A percentile compares a stretch with the other conserved stretches of the same genome.
Evolutionary conservation across 2,113 vertebrate genomes (phyloP).

Genomic region (Uria lomvia): DNA sequence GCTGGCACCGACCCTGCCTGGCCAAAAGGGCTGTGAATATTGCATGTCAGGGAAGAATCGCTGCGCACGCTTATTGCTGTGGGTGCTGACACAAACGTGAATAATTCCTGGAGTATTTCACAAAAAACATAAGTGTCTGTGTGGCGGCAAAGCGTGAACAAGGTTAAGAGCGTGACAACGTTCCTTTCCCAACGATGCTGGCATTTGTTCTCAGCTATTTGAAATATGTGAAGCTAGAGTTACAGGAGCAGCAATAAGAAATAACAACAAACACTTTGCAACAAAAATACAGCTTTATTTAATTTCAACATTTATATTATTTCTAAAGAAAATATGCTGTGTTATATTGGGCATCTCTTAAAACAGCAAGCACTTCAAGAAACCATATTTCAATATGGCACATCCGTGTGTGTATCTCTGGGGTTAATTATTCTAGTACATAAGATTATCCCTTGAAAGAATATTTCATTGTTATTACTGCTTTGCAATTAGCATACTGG

Average conservation of each 20-base stretch:
- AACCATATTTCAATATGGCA: background rate
- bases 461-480: background rate
- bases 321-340: slow-evolving; percentile 24
- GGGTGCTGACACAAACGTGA: background rate
- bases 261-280: background rate
- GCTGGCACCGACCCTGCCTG: background rate
- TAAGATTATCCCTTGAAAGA: background rate
- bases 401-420: background rate
- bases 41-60: background rate
- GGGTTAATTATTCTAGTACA: background rate
- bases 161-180: background rate
- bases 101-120: background rate
- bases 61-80: background rate
- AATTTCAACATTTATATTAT: slow-evolving; percentile 12
- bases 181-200: background rate
- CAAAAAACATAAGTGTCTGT: background rate
- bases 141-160: background rate
- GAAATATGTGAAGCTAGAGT: background rate
- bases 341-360: slow-evolving; percentile 37
- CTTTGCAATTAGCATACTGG: background rate
- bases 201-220: background rate
- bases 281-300: slow-evolving; percentile 69
- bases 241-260: background rate
- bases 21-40: background rate
- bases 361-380: slow-evolving; percentile 19